phyloP scores from a whole-genome alignment of 2,113 vertebrate species.

The Zosterops borbonicus region DNA sequence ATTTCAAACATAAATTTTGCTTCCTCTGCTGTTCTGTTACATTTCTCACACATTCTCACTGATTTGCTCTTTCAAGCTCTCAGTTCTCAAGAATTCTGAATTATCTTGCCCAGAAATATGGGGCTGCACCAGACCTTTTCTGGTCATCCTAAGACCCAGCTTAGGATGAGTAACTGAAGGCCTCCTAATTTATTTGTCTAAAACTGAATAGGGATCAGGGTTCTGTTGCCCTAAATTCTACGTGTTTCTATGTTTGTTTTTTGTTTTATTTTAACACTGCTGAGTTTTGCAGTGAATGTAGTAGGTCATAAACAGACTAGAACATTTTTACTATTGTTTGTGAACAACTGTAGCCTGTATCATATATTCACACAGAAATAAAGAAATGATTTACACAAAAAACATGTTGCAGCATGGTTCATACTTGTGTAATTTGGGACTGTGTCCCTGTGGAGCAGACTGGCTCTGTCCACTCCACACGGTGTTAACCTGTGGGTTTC shows the following conservation, averaged over 20 bases:
- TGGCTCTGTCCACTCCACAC: background rate
- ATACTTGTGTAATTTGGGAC: background rate
- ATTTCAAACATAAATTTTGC: constrained; percentile 2
- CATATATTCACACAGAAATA: background rate
- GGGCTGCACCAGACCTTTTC: background rate
- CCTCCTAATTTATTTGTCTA: background rate
- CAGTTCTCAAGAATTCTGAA: background rate
- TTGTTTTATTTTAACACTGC: background rate
- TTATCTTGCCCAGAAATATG: background rate
- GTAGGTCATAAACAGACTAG: background rate
- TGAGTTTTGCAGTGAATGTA: background rate
- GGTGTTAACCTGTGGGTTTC: fast-evolving
- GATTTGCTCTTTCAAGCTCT: background rate
- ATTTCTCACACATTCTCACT: background rate
- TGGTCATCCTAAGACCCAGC: too few species aligned
- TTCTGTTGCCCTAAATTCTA: background rate
- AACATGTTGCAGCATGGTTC: background rate
- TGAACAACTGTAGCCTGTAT: background rate
- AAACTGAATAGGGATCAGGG: background rate
- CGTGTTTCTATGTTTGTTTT: background rate
- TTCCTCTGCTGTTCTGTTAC: constrained; percentile 4
- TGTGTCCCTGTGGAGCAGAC: background rate
- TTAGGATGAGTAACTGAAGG: background rate
- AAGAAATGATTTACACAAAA: background rate
- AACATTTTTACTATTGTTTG: background rate